Percentiles rank a stretch among this genome's conserved stretches.
phyloP scores from a whole-genome alignment of 2,888 invertebrate species.

The Acronicta alni region DNA sequence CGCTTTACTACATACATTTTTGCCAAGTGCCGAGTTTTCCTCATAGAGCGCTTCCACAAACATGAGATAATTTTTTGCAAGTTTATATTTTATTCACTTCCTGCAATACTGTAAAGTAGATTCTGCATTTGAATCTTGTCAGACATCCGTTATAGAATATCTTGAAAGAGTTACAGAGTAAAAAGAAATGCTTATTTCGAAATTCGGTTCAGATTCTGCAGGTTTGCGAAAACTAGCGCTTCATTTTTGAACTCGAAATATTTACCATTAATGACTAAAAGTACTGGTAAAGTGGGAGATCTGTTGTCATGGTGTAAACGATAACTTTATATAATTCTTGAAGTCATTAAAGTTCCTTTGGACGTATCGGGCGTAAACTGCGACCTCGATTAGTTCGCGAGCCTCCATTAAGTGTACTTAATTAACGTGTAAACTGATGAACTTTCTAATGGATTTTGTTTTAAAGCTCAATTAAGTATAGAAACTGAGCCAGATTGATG shows the following conservation, averaged over 20 bases:
- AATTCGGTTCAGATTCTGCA: no score
- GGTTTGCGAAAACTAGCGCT: background rate
- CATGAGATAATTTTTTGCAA: constrained; percentile 1
- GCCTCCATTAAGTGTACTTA: constrained; percentile 69
- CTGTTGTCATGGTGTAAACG: constrained; percentile 8
- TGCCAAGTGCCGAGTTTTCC: constrained; percentile 3
- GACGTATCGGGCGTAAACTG: constrained; percentile 66
- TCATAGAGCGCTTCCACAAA: constrained; percentile 1
- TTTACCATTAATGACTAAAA: no score
- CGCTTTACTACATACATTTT: constrained; percentile 6
- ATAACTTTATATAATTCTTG: constrained; percentile 34
- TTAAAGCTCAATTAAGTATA: constrained; percentile 52
- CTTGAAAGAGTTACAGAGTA: background rate
- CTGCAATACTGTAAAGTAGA: background rate
- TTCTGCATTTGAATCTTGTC: background rate
- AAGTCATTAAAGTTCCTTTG: constrained; percentile 73
- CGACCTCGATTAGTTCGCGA: constrained; percentile 72
- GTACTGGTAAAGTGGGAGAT: background rate
- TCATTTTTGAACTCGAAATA: background rate
- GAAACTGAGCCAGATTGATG: constrained; percentile 34
- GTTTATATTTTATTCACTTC: background rate
- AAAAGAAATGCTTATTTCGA: no score
- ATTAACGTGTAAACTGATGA: constrained; percentile 66
- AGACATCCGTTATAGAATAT: background rate
- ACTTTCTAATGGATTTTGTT: constrained; percentile 61